A percentile compares a stretch with the other conserved stretches of the same genome.
These are phyloP conservation scores for Mimumesa dahlbomi DNA, from an alignment of 2,888 invertebrate species.

Conservation along the genomic window DNA sequence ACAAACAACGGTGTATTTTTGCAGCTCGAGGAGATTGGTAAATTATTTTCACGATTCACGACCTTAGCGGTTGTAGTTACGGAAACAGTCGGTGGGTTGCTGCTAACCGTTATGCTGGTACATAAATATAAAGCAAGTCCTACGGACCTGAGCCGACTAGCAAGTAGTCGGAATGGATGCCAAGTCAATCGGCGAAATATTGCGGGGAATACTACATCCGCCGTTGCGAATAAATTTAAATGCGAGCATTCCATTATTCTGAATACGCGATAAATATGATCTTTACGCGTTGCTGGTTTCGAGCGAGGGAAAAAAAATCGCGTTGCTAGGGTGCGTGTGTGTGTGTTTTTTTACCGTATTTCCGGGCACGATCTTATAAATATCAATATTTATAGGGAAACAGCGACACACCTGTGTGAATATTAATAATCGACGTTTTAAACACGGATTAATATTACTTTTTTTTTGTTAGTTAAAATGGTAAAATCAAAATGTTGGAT, in stretches of 20 bases:
- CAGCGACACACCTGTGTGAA: too few relatives aligned
- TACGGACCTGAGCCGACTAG: slow-evolving; percentile 57
- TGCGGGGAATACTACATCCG: slow-evolving; percentile 15
- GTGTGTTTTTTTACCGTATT: too few relatives aligned
- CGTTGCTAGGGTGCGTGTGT: too few relatives aligned
- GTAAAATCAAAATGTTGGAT: too few relatives aligned
- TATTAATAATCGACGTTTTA: too few relatives aligned
- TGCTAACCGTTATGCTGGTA: slow-evolving; percentile 46
- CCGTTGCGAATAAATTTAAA: slow-evolving; percentile 40
- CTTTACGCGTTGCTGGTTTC: not conserved
- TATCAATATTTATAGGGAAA: too few relatives aligned
- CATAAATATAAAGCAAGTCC: slow-evolving; percentile 53
- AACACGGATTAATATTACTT: too few relatives aligned
- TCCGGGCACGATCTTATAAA: too few relatives aligned
- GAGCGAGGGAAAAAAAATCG: too few relatives aligned
- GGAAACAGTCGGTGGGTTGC: slow-evolving; percentile 40
- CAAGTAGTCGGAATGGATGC: slow-evolving; percentile 64
- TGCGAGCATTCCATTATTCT: slow-evolving; percentile 21
- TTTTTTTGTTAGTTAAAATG: too few relatives aligned
- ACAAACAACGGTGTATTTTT: slow-evolving; percentile 17
- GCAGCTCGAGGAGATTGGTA: slow-evolving; percentile 42
- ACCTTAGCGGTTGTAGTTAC: slow-evolving; percentile 30
- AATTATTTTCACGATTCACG: slow-evolving; percentile 47
- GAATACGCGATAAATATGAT: not conserved
- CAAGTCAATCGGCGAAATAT: slow-evolving; percentile 54